phyloP scores from a whole-genome alignment of 2,888 invertebrate species.

The Platypus cylindrus region DNA sequence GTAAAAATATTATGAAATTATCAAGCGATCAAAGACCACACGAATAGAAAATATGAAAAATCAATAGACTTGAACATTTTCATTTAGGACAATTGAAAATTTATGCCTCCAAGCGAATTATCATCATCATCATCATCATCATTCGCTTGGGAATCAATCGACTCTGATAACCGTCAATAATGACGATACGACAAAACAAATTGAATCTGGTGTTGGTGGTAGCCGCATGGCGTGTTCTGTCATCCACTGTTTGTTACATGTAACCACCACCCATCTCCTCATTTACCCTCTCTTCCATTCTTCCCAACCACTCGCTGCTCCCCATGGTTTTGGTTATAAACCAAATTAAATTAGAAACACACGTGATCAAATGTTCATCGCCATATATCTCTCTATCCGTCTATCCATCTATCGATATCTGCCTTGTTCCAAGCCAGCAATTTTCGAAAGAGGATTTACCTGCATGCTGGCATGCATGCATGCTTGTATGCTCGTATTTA shows the following conservation, averaged over 20 bases:
- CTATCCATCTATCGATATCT: conserved; percentile 14
- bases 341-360: conserved; percentile 23
- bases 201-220: conserved; percentile 25
- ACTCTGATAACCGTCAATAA: conserved; percentile 25
- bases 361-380: conserved; percentile 20
- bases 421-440: conserved; percentile 15
- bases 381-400: conserved; percentile 6
- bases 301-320: conserved; percentile 3
- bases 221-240: conserved; percentile 11
- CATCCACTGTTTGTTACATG: conserved; percentile 16
- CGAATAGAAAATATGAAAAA: too few species aligned
- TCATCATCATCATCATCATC: conserved; percentile 1
- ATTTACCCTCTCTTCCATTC: not conserved
- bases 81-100: too few species aligned
- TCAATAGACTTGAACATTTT: too few species aligned
- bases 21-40: too few species aligned
- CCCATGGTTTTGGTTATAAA: conserved; percentile 20
- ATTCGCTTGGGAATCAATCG: conserved; percentile 14
- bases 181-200: conserved; percentile 29
- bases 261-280: conserved; percentile 14
- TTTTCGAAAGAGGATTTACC: conserved; percentile 16
- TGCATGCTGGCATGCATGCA: too few species aligned
- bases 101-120: too few species aligned
- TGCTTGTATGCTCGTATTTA: too few species aligned
- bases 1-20: too few species aligned